Evolutionary conservation across 2,113 vertebrate genomes (phyloP), one percentile per base, ranked within the genome.

Genomic region (Gracilinanus agilis): DNA sequence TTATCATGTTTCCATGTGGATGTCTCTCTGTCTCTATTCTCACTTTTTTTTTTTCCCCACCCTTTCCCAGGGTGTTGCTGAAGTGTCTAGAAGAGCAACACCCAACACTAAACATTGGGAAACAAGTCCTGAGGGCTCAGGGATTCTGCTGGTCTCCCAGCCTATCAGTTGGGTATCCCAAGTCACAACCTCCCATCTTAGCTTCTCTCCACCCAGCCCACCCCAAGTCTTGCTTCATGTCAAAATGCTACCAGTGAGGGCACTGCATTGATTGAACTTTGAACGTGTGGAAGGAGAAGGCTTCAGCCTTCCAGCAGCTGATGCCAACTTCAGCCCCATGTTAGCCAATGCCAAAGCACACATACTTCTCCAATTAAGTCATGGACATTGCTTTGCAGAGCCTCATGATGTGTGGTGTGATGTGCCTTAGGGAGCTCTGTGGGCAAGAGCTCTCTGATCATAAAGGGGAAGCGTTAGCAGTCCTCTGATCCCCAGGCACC

Each of bases 301-400:
- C 67, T 83, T 83, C n/a, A 40, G 67, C 12, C 34, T 83, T 40
- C 67, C 67, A 83, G n/a, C 67, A 40, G 19, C n/a, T 83, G 6
- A 83, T 83, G 67, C 67, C 67, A 83, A 40, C 67, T 83, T 83
- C n/a, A 83, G 67, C n/a, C 40, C 67, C 67, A 40, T 40, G n/a
- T 3, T 40, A 83, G 67, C 6, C n/a, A 83, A 83, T 83, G 67
- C 67, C 67, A 83, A 83, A 40, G 67, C 67, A 83, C 67, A 83
- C 67, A 83, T 83, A 83, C 67, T 83, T 83, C 67, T 19, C n/a
- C 67, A 83, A 83, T 83, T 83, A 83, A 83, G 67, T 83, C 67
- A 83, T 83, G 67, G 67, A 83, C 16, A 40, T 21, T 40, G n/a
- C n/a, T 40, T 83, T 83, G 34, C 67, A 83, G 40, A 83, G n/a